Percentiles rank a stretch among this genome's conserved stretches.
phyloP scores from a whole-genome alignment of 1,140 invertebrate species.

The Saccostrea echinata region DNA sequence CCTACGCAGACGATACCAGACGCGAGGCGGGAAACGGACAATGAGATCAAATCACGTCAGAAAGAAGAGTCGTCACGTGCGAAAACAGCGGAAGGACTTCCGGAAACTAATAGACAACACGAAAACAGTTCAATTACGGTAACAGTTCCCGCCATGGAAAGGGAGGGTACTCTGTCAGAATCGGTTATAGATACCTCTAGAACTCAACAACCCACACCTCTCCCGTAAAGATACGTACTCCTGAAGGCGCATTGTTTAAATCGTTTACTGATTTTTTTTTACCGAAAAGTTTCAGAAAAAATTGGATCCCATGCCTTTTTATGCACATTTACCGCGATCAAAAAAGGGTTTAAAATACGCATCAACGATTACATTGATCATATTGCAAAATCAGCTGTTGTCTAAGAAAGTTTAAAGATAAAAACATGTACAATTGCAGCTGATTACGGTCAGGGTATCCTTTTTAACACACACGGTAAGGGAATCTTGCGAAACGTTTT shows the following conservation, averaged over 20 bases:
- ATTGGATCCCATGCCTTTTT: background rate
- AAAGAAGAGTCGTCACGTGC: background rate
- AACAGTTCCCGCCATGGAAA: conserved; percentile 55
- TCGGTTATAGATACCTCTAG: conserved; percentile 8
- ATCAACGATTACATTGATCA: too few species aligned
- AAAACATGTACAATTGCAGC: too few species aligned
- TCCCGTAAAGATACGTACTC: background rate
- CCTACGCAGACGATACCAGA: background rate
- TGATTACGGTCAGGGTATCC: too few species aligned
- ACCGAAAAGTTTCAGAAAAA: background rate
- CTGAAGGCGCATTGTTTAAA: background rate
- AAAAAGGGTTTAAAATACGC: too few species aligned
- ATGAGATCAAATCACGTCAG: background rate
- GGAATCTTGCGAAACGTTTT: too few species aligned
- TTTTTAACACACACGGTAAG: too few species aligned
- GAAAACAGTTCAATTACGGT: conserved; percentile 46
- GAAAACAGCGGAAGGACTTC: background rate
- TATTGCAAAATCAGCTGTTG: too few species aligned
- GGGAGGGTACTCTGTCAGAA: conserved; percentile 43
- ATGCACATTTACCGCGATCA: too few species aligned
- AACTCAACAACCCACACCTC: background rate
- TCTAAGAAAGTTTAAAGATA: too few species aligned
- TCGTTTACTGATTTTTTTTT: background rate
- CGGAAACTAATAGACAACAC: background rate
- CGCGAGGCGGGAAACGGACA: background rate